Evolutionary conservation across 2,888 invertebrate species (phyloP), one percentile per base, ranked within the genome.

Genomic region (Eupithecia subfuscata): DNA sequence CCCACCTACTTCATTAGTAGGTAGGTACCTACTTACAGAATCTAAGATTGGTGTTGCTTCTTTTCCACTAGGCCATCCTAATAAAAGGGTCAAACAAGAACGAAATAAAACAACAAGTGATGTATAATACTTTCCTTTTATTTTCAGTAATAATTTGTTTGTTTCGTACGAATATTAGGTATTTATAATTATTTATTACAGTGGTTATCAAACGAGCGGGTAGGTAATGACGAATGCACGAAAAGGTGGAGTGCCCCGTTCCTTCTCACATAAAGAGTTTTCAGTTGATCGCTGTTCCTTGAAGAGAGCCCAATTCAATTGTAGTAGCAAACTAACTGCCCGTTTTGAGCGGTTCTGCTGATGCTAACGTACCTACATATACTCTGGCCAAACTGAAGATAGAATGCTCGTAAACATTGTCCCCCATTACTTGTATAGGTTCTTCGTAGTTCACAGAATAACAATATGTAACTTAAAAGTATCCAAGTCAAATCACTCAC

Each of bases 71-170:
- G n/a, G 52, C n/a, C 52, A 52, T n/a, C 56, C 4, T 56, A 48
- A 11, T 11, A 11, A 3, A 56, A 11, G n/a, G 11, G 11, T 12
- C 22, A 56, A 22, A 56, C 12, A 22, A 56, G 56, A 56, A 56
- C 22, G 22, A 89, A 91, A 90, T 89, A 86, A 92, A 92, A 90
- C 86, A 85, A 85, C 83, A 82, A 65, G 74, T 43, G 45, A 67
- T 70, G 82, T 89, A 86, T 88, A 90, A 90, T 91, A 89, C 89
- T 90, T 89, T 91, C 90, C 88, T 91, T 93, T 93, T 92, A 93
- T 93, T 92, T 87, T 91, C 91, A 93, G 93, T 92, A 93, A 67
- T 67, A 67, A 92, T 92, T 90, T 90, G 90, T 90, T 90, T 88
- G 92, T 92, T 79, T 91, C 90, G 91, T 92, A 91, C 88, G 91